These are phyloP conservation scores for Stictocephala bisonia DNA, from an alignment of 2,888 invertebrate species.

Conservation along the genomic window DNA sequence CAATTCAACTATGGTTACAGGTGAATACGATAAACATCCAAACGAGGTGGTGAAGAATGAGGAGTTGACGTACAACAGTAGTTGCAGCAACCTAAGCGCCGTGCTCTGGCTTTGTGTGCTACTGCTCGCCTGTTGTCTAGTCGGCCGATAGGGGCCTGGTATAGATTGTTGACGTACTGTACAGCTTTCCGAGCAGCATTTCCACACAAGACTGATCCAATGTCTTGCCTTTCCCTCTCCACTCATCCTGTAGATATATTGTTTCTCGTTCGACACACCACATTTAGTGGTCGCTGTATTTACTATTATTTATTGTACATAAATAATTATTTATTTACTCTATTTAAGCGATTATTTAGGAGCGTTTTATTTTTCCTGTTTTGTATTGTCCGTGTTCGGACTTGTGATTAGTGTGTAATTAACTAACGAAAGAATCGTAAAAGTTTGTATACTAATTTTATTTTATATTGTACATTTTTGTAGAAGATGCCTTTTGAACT, in stretches of 20 bases:
- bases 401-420: constrained; percentile 44
- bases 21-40: constrained; percentile 87
- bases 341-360: constrained; percentile 42
- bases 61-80: constrained; percentile 81
- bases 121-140: constrained; percentile 13
- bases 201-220: constrained; percentile 34
- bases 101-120: constrained; percentile 33
- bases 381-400: constrained; percentile 35
- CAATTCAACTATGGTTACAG: too few relatives aligned
- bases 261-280: constrained; percentile 36
- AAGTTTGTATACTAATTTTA: constrained; percentile 43
- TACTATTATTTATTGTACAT: constrained; percentile 45
- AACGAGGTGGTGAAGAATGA: constrained; percentile 95
- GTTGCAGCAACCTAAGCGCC: constrained; percentile 42
- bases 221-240: constrained; percentile 28
- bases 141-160: constrained; percentile 46
- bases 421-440: constrained; percentile 35
- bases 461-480: constrained; percentile 46
- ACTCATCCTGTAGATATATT: constrained; percentile 20
- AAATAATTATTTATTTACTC: constrained; percentile 45
- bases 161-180: constrained; percentile 15
- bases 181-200: constrained; percentile 37
- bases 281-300: constrained; percentile 21
- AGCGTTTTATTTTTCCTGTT: constrained; percentile 40
- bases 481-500: constrained; percentile 11